Evolutionary conservation across 92 coral and sea anemone species (phyloP), one percentile per base, ranked within the genome.

Genomic region (Porites lobata): DNA sequence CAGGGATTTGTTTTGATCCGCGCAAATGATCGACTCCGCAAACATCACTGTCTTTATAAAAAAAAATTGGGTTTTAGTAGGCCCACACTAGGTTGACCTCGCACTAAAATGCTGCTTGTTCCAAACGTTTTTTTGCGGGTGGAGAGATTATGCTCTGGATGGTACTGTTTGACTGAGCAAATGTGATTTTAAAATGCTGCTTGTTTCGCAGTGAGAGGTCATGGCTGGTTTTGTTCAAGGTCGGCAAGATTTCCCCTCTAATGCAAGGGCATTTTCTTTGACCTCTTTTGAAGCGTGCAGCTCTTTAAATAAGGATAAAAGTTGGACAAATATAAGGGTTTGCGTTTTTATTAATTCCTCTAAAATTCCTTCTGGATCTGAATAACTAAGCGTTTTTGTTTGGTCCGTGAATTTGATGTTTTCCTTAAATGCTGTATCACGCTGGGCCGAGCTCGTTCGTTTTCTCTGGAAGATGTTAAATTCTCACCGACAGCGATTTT

Each of bases 381-480:
- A 26, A 26, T 26, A 26, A 26, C 29, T 26, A 26, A 26, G 20
- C 69, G 21, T 65, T n/a, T 65, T 7, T n/a, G 69, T 65, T 65
- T n/a, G 69, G 69, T n/a, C 22, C n/a, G 14, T 65, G 69, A 65
- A 65, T 65, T 65, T 65, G 69, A 65, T 65, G 69, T 65, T 65
- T 65, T 65, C 0, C 69, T 17, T 0, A 65, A 65, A 65, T 65
- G 69, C 69, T 65, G 69, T 65, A 65, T 65, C 32, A 29, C 3
- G 32, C 32, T 29, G 32, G 32, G 32, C 32, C 32, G 3, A 29
- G 32, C 32, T 29, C 69, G 69, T 65, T n/a, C n/a, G 69, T 65
- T 65, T 65, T 65, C 69, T 65, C 69, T 65, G 69, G 19, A 65
- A 65, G 69, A 65, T 65, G 32, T 65, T 65, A 65, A 65, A 65